Evolutionary conservation across 2,797 vertebrate genomes (phyloP).

Genomic region (Catamblyrhynchus diadema): DNA sequence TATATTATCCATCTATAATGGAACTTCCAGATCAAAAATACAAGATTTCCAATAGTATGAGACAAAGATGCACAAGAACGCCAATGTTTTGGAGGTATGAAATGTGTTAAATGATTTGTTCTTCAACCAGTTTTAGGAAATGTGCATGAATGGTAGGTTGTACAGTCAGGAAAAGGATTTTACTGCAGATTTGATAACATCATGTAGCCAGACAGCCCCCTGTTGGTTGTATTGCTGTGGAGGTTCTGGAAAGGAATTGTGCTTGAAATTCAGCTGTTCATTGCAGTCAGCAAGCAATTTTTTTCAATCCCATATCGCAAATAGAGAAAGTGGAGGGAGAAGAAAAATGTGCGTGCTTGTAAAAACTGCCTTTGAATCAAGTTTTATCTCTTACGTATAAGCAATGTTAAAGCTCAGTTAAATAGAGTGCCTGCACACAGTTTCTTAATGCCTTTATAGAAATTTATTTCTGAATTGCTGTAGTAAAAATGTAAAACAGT

Average conservation of each 20-base stretch:
- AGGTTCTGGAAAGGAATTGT: background rate
- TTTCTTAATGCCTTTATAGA: background rate
- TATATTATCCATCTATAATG: background rate
- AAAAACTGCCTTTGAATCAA: background rate
- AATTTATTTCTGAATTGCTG: background rate
- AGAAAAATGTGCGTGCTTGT: background rate
- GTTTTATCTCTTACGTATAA: background rate
- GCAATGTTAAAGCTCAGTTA: background rate
- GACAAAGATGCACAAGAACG: background rate
- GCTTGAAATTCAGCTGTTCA: background rate
- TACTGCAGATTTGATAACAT: background rate
- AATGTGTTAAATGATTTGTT: background rate
- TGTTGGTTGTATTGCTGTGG: conserved; percentile 29
- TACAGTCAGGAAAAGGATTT: background rate
- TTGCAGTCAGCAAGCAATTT: background rate
- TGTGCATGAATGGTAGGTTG: fast-evolving
- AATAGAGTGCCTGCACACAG: background rate
- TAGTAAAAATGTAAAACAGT: background rate
- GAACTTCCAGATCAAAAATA: background rate
- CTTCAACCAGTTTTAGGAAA: background rate
- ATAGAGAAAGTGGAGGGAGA: background rate
- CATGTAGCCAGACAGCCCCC: conserved; percentile 63
- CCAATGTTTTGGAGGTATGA: background rate
- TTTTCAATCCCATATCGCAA: background rate
- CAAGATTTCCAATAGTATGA: background rate